A percentile compares a stretch with the other conserved stretches of the same genome.
Evolutionary conservation across 2,888 invertebrate genomes (phyloP).

Genomic region (Diabrotica balteata): DNA sequence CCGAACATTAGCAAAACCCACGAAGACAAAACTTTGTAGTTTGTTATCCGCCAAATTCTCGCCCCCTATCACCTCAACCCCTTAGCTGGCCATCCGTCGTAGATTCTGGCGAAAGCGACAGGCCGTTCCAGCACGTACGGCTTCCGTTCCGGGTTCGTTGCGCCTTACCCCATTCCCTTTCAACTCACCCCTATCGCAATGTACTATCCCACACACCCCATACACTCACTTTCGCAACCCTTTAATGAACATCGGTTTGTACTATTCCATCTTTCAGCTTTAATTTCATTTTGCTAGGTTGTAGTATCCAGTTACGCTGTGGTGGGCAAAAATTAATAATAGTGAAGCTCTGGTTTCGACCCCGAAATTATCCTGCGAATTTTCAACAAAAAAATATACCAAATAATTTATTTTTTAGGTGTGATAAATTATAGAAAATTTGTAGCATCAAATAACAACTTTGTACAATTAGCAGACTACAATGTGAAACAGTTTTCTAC

Average conservation of each 20-base stretch:
- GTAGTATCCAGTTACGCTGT: conserved; percentile 39
- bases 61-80: conserved; percentile 5
- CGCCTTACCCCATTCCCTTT: conserved; percentile 36
- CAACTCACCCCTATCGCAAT: conserved; percentile 22
- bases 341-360: conserved; percentile 2
- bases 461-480: too few species aligned
- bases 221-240: conserved; percentile 41
- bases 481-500: too few species aligned
- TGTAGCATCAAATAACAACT: too few species aligned
- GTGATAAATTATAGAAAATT: too few species aligned
- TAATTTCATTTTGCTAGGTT: conserved; percentile 43
- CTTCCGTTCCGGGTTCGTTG: conserved; percentile 51
- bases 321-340: conserved; percentile 42
- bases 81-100: conserved; percentile 36
- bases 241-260: conserved; percentile 51
- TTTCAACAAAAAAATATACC: too few species aligned
- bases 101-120: conserved; percentile 40
- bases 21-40: conserved; percentile 33
- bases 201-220: conserved; percentile 7
- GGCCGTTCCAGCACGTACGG: conserved; percentile 51
- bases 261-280: conserved; percentile 51
- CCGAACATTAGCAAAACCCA: conserved; percentile 29
- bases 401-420: too few species aligned
- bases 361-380: background rate
- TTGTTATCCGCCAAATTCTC: conserved; percentile 16